phyloP scores from a whole-genome alignment of 2,113 vertebrate genomes.

The Solenodon paradoxus region DNA sequence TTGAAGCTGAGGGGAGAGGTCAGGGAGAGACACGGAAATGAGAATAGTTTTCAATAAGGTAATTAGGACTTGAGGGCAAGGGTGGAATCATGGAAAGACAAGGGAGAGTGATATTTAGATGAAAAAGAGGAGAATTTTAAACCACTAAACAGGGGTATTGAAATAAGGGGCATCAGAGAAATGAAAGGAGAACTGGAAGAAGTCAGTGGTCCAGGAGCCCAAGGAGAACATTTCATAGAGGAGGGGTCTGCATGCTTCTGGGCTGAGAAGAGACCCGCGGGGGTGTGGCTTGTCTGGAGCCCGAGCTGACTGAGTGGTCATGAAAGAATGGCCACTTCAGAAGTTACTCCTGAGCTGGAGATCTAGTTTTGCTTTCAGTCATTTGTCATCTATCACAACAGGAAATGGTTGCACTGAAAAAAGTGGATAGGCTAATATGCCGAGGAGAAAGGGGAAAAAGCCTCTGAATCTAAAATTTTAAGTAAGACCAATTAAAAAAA shows the following conservation, averaged over 20 bases:
- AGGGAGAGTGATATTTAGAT: neutral
- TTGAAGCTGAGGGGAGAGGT: neutral
- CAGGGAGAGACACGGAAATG: neutral
- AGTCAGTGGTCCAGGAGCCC: neutral
- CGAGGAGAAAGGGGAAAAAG: neutral
- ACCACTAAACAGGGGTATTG: neutral
- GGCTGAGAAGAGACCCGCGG: neutral
- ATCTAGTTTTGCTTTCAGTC: neutral
- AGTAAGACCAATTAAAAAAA: neutral
- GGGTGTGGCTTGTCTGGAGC: no score
- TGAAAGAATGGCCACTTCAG: accelerated
- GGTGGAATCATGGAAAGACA: neutral
- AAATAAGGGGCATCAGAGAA: neutral
- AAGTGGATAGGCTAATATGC: neutral
- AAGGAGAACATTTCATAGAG: neutral
- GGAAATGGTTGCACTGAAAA: neutral
- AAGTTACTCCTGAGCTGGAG: neutral
- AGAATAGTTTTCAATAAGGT: neutral
- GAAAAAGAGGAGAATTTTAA: neutral
- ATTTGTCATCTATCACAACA: neutral
- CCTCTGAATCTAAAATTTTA: neutral
- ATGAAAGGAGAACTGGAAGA: neutral
- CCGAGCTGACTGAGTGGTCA: no score
- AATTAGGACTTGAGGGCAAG: neutral
- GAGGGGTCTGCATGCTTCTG: accelerated